A percentile compares a stretch with the other conserved stretches of the same genome.
Evolutionary conservation across 2,113 vertebrate species (phyloP).

Genomic region (Parotia lawesii): DNA sequence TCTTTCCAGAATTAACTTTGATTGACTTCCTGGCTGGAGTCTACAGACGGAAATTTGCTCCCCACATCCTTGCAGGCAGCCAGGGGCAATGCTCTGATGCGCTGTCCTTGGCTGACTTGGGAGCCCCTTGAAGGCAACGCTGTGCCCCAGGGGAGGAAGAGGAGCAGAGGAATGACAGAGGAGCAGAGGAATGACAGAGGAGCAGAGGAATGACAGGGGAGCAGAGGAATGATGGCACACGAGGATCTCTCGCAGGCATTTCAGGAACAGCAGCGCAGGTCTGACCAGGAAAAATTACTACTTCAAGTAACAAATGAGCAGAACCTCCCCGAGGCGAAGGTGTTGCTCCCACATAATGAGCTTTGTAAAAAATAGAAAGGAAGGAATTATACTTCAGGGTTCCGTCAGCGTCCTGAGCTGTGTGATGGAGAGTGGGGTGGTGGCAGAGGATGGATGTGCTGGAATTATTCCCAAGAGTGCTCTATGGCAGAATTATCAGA

Average conservation of each 20-base stretch:
- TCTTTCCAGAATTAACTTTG: not conserved
- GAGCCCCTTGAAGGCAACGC: not conserved
- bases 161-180: not conserved
- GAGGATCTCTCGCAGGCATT: not conserved
- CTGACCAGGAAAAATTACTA: not conserved
- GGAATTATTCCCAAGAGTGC: not conserved
- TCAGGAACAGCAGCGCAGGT: not conserved
- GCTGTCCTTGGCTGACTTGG: not conserved
- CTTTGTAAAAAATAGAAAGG: not conserved
- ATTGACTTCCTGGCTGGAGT: constrained; percentile 12
- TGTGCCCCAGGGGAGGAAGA: not conserved
- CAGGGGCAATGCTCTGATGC: not conserved
- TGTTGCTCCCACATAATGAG: not conserved
- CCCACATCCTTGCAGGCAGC: not conserved
- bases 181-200: not conserved
- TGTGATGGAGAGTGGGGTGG: not conserved
- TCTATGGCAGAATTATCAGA: not conserved
- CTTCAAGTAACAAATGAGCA: constrained; percentile 1
- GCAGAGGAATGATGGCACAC: not conserved
- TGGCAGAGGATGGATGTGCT: not conserved
- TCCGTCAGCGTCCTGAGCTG: fast-evolving
- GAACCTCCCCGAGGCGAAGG: not conserved
- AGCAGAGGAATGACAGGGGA: not conserved
- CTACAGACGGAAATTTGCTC: not conserved
- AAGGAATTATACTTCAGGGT: not conserved